Base-by-base conservation (phyloP, 2,113 vertebrate species). In the Amphiprion percula region DNA sequence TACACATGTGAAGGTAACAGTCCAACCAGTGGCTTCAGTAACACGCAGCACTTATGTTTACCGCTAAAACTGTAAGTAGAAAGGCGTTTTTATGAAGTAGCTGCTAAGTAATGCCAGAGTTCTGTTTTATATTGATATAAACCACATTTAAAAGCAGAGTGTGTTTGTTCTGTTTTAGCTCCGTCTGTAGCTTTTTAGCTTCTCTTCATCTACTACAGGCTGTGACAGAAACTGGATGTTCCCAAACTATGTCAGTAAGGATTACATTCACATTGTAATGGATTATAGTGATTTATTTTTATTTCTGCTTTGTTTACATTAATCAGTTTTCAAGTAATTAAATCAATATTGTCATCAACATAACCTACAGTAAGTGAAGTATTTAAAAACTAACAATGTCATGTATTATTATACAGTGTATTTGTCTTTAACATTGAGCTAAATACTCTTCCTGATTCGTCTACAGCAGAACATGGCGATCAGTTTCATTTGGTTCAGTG, bases 1-100 rank as follows among this genome's bases (percentile, higher is more conserved):
- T 14, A 24, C 5, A 2, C 52, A 61, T 69, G 12, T 77, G 64
- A 88, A 82, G 77, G 85, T 89, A 87, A 81, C 0, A n/a, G 1
- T 9, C 24, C 0, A 6, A 63, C 12, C 15, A 54, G 23, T 39
- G 19, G 10, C 15, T 70, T 56, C 3, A 28, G 19, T 23, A 9
- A 52, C 19, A 49, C 2, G 19, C 39, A 7, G 63, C 46, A 9
- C n/a, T 52, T 16, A 41, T 50, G 0, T 75, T 47, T 23, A 10
- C 17, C 5, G 49, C 16, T 53, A 39, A 52, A 23, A 46, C 14
- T 78, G 5, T 50, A 23, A 44, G 5, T 67, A 2, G 19, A 21
- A 63, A 37, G 0, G 49, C 64, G 1, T 16, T 81, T 72, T 49
- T 73, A 68, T 0, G 5, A 19, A 37, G 12, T 44, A 52, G 10